Percentiles rank a stretch among this genome's conserved stretches.
phyloP scores from a whole-genome alignment of 1,140 invertebrate species.

The Aphelinus atriplicis region DNA sequence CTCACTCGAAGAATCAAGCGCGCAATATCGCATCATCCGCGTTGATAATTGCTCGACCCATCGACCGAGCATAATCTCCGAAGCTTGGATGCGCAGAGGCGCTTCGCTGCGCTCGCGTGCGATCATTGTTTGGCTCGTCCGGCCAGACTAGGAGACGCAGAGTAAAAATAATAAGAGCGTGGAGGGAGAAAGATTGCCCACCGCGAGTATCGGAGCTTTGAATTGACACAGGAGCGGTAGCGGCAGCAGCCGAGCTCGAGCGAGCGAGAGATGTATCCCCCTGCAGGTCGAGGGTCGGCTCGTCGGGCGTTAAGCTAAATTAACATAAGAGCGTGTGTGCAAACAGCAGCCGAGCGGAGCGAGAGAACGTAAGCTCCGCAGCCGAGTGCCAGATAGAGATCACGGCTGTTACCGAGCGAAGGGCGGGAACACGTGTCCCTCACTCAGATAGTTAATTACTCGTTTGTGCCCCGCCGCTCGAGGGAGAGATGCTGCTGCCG shows the following conservation, averaged over 20 bases:
- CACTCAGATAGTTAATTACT: conserved; percentile 65
- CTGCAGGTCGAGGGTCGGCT: conserved; percentile 26
- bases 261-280: neutral
- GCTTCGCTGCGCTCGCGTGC: too few species aligned
- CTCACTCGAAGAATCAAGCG: too few species aligned
- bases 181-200: conserved; percentile 5
- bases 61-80: too few species aligned
- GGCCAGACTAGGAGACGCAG: too few species aligned
- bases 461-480: conserved; percentile 58
- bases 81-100: too few species aligned
- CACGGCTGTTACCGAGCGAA: conserved; percentile 36
- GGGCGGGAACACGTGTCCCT: conserved; percentile 61
- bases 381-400: conserved; percentile 38
- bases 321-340: conserved; percentile 67
- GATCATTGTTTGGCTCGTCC: too few species aligned
- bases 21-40: too few species aligned
- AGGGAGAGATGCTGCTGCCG: conserved; percentile 42
- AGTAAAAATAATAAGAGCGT: too few species aligned
- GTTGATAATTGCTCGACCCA: too few species aligned
- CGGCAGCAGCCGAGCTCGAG: neutral
- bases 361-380: conserved; percentile 25
- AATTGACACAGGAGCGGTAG: neutral
- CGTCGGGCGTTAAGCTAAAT: conserved; percentile 63
- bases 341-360: conserved; percentile 54
- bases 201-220: neutral